phyloP scores from a whole-genome alignment of 2,113 vertebrate genomes.

The Nipponia nippon region DNA sequence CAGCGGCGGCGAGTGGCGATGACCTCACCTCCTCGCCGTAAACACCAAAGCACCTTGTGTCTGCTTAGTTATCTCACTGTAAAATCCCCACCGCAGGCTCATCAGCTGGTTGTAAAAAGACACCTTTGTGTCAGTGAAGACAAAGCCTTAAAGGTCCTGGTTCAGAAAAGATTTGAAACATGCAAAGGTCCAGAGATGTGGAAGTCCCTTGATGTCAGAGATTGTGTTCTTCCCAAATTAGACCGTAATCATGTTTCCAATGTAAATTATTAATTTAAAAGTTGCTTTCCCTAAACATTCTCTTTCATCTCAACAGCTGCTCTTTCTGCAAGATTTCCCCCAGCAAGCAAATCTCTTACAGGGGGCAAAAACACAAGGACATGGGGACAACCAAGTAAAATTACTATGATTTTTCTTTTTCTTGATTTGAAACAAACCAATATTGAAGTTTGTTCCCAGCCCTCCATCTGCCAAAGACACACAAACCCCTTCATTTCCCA shows the following conservation, averaged over 20 bases:
- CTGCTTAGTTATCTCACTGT: neutral
- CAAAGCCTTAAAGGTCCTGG: neutral
- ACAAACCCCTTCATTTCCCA: neutral
- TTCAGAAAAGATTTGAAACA: neutral
- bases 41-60: neutral
- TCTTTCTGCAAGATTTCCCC: neutral
- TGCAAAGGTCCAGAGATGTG: neutral
- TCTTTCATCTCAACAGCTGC: neutral
- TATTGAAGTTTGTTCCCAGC: neutral
- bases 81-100: neutral
- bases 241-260: neutral
- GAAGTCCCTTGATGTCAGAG: neutral
- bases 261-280: neutral
- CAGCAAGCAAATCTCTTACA: neutral
- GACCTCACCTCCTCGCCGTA: neutral
- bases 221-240: neutral
- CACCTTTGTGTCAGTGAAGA: neutral
- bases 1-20: accelerated
- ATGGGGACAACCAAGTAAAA: neutral
- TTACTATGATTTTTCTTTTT: neutral
- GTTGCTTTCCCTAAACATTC: neutral
- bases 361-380: neutral
- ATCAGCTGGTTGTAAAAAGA: neutral
- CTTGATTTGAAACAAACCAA: neutral
- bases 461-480: neutral